Conservation (phyloP, 2,113 vertebrate genomes). For the Macroglossus sobrinus region DNA sequence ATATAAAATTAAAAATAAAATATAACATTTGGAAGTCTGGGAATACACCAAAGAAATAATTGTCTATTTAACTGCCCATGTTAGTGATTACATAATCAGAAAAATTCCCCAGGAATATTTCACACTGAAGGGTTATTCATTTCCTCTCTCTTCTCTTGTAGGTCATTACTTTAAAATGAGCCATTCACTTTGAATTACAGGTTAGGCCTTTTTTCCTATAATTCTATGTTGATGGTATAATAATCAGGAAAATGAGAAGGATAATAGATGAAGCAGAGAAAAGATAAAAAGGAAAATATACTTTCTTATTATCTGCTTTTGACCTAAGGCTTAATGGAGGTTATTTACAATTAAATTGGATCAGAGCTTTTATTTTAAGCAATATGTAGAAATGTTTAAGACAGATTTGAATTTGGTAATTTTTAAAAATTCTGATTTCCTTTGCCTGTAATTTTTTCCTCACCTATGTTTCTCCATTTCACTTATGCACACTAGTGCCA, state of each 20-base stretch:
- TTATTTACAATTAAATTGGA: neutral
- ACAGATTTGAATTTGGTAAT: neutral
- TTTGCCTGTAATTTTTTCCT: neutral
- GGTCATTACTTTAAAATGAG: neutral
- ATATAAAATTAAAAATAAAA: neutral
- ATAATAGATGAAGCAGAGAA: neutral
- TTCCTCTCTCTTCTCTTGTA: neutral
- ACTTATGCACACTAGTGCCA: neutral
- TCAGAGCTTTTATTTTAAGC: neutral
- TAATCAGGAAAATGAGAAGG: neutral
- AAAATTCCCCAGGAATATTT: neutral
- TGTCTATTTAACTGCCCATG: neutral
- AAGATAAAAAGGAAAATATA: neutral
- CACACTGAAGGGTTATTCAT: neutral
- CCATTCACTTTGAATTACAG: neutral
- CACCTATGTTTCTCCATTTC: neutral
- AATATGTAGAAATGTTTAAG: neutral
- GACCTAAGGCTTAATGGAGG: neutral
- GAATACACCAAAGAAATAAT: neutral
- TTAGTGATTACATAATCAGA: neutral
- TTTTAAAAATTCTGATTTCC: neutral
- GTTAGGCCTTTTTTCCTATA: neutral
- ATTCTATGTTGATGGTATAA: neutral
- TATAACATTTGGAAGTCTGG: neutral
- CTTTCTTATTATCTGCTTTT: neutral